phyloP scores from a whole-genome alignment of 2,797 vertebrate species.

The Furcifer pardalis region DNA sequence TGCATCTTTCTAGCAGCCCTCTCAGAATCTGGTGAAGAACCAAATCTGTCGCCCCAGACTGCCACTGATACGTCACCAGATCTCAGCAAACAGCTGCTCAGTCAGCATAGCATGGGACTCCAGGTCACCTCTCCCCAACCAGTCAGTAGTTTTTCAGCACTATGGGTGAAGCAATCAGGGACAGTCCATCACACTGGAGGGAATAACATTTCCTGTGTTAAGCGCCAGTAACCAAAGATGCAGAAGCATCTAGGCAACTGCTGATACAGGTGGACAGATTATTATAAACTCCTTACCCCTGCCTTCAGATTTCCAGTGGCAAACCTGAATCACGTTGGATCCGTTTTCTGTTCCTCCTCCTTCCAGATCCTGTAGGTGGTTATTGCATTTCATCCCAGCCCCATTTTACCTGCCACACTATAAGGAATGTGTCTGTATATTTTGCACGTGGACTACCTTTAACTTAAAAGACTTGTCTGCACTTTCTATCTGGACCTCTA shows the following conservation, averaged over 20 bases:
- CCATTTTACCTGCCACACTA: not conserved
- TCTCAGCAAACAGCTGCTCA: not conserved
- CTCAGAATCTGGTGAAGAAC: not conserved
- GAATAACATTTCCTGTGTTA: no score
- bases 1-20: not conserved
- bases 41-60: not conserved
- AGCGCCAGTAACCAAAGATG: not conserved
- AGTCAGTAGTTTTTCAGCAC: not conserved
- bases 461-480: slow-evolving; percentile 14
- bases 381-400: not conserved
- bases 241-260: not conserved
- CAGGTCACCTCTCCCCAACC: not conserved
- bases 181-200: not conserved
- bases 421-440: slow-evolving; percentile 29
- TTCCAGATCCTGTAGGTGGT: not conserved
- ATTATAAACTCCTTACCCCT: not conserved
- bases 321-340: not conserved
- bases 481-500: not conserved
- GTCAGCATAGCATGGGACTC: not conserved
- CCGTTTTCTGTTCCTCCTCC: not conserved
- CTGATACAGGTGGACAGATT: not conserved
- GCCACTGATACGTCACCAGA: not conserved
- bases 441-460: slow-evolving; percentile 34
- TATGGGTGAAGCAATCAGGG: not conserved
- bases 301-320: not conserved